These are phyloP conservation scores for Acanthis flammea DNA, from an alignment of 2,797 vertebrate species.

Conservation along the genomic window DNA sequence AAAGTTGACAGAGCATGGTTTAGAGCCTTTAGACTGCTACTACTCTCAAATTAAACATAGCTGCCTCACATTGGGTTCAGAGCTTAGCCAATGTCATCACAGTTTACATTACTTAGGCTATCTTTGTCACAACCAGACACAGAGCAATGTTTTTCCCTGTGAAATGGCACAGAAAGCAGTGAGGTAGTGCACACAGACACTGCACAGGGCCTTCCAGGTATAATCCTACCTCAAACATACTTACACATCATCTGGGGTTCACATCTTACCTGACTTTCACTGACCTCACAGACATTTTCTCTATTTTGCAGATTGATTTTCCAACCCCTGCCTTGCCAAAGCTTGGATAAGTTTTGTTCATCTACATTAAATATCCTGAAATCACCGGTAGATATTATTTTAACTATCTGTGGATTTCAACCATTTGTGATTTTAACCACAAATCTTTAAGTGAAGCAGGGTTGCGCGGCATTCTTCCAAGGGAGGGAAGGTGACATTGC, in stretches of 20 bases:
- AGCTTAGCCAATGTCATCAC: neutral
- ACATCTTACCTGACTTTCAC: neutral
- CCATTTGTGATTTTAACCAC: neutral
- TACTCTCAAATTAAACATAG: neutral
- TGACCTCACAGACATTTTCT: neutral
- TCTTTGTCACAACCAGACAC: neutral
- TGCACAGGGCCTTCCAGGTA: neutral
- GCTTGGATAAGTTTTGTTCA: neutral
- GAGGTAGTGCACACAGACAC: accelerated
- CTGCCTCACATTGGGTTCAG: neutral
- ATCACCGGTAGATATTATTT: neutral
- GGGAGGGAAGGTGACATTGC: neutral
- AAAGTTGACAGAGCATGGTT: neutral
- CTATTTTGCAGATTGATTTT: neutral
- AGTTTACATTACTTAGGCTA: neutral
- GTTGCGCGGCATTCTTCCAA: neutral
- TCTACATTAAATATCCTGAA: neutral
- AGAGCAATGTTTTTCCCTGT: neutral
- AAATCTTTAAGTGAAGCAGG: neutral
- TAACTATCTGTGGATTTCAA: neutral
- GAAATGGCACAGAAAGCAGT: neutral
- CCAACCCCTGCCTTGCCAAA: neutral
- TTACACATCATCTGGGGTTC: neutral
- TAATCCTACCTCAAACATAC: neutral
- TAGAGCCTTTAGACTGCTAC: neutral